Evolutionary conservation across 2,113 vertebrate genomes (phyloP).

Genomic region (Tor tambroides): DNA sequence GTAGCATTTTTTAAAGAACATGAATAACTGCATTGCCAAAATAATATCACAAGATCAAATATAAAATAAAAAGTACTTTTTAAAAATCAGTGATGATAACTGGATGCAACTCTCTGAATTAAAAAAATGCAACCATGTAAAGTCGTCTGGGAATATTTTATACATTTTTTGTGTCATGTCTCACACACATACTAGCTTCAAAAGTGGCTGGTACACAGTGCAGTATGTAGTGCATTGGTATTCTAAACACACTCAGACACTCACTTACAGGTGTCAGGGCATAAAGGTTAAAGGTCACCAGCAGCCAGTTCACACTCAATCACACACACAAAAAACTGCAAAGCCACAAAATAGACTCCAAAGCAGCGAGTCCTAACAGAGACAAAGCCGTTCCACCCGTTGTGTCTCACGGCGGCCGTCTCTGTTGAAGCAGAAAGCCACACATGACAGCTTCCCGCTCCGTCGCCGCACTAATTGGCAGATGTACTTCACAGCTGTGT

Average conservation of each 20-base stretch:
- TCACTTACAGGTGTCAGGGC: neutral
- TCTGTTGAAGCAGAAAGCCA: slow-evolving; percentile 49
- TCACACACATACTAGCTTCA: neutral
- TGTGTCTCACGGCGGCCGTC: slow-evolving; percentile 44
- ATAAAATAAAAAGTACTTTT: neutral
- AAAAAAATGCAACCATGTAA: neutral
- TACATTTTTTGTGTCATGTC: neutral
- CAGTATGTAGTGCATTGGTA: neutral
- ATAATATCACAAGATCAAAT: neutral
- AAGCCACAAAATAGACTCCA: slow-evolving; percentile 39
- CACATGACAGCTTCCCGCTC: slow-evolving; percentile 46
- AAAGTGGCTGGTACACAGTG: neutral
- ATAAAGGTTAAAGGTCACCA: neutral
- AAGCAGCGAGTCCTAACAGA: slow-evolving; percentile 40
- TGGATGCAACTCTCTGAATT: neutral
- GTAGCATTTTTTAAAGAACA: neutral
- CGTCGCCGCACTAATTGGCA: slow-evolving; percentile 53
- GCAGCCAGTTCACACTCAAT: slow-evolving; percentile 28
- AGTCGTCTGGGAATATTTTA: neutral
- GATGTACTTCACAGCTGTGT: slow-evolving; percentile 64
- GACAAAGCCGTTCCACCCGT: slow-evolving; percentile 47
- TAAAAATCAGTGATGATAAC: neutral
- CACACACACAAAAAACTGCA: slow-evolving; percentile 25
- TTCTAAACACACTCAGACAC: neutral
- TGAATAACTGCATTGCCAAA: neutral